Evolutionary conservation across 2,888 invertebrate species (phyloP).

Genomic region (Hymenopus coronatus): DNA sequence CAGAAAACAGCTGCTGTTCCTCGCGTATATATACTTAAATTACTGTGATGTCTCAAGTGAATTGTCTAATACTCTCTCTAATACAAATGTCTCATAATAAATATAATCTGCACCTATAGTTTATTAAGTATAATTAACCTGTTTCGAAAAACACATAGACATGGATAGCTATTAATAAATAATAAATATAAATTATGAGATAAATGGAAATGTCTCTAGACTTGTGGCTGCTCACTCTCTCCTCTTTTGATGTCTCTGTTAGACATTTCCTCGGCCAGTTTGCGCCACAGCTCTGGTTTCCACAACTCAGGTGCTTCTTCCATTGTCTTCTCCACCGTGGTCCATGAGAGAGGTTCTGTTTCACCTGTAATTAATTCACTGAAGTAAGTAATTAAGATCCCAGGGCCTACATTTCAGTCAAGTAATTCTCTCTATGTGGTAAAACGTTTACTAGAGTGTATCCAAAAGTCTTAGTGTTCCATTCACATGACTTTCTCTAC

Average conservation of each 20-base stretch:
- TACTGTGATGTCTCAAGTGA: not conserved
- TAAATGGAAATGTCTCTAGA: not conserved
- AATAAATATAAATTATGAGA: not conserved
- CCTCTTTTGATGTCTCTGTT: not conserved
- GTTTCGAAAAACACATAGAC: not conserved
- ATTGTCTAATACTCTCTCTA: not conserved
- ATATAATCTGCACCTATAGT: not conserved
- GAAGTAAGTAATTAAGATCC: not conserved
- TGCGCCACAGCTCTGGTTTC: constrained; percentile 23
- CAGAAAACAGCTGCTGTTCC: not conserved
- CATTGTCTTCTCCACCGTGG: constrained; percentile 26
- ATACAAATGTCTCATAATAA: not conserved
- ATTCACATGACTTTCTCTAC: too few species aligned
- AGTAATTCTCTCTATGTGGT: too few species aligned
- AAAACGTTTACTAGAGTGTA: too few species aligned
- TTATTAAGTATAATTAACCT: not conserved
- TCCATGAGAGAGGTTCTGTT: constrained; percentile 10
- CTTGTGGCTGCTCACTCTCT: not conserved
- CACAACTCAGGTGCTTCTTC: constrained; percentile 29
- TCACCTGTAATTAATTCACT: not conserved
- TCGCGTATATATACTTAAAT: not conserved
- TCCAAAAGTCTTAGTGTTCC: too few species aligned
- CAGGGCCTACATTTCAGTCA: too few species aligned
- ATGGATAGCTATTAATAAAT: not conserved
- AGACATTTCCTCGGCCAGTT: not conserved